Conservation (phyloP, 2,113 vertebrate genomes). For the Hucho hucho region DNA sequence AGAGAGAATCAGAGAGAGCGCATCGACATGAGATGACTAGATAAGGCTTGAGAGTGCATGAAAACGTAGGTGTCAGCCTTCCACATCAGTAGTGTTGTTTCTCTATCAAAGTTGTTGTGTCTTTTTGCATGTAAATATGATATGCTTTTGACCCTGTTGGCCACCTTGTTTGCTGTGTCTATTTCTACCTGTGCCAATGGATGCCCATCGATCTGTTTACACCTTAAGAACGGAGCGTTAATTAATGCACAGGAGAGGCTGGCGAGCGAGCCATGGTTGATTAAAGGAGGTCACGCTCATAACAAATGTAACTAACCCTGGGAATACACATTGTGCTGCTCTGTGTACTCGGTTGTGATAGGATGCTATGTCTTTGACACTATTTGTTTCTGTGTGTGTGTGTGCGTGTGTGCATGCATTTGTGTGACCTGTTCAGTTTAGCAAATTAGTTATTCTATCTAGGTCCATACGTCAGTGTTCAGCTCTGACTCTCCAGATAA, state of each 20-base stretch:
- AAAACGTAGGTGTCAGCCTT: no score
- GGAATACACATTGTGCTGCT: slow-evolving; percentile 23
- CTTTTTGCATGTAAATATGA: not conserved
- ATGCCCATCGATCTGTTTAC: slow-evolving; percentile 61
- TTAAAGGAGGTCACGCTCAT: slow-evolving; percentile 56
- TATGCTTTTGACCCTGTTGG: slow-evolving; percentile 28
- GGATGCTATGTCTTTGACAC: not conserved
- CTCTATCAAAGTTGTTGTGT: no score
- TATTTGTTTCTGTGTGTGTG: no score
- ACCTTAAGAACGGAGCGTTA: slow-evolving; percentile 25
- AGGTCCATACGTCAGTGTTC: not conserved
- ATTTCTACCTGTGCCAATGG: slow-evolving; percentile 32
- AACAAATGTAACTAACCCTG: slow-evolving; percentile 52
- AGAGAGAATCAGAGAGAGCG: not conserved
- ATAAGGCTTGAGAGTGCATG: not conserved
- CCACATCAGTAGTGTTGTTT: no score
- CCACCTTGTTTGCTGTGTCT: slow-evolving; percentile 4
- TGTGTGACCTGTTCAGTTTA: not conserved
- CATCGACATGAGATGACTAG: no score
- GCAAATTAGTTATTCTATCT: no score
- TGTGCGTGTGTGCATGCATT: no score
- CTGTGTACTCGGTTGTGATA: not conserved
- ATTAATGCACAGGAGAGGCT: slow-evolving; percentile 52
- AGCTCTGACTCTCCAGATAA: not conserved
- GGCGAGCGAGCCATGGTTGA: slow-evolving; percentile 29